These are phyloP conservation scores for Gastracanthus pulcherrimus DNA, from an alignment of 2,888 invertebrate species.

Conservation along the genomic window DNA sequence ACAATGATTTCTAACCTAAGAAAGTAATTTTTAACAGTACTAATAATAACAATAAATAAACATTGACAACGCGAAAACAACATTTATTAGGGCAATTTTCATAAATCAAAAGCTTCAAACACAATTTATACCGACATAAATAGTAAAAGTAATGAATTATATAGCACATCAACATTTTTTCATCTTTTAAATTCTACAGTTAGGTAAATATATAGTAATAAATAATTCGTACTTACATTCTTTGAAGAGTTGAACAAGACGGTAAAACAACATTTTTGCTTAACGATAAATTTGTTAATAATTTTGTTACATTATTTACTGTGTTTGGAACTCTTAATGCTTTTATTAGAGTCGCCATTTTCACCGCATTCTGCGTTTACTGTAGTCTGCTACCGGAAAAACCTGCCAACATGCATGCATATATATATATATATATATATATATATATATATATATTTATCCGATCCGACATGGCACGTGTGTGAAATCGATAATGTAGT, in stretches of 20 bases:
- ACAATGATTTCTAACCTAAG: slow-evolving; percentile 19
- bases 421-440: too few relatives aligned
- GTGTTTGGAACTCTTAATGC: slow-evolving; percentile 61
- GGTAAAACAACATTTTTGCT: slow-evolving; percentile 39
- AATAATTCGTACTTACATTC: slow-evolving; percentile 42
- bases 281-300: slow-evolving; percentile 65
- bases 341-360: slow-evolving; percentile 68
- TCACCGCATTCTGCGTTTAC: slow-evolving; percentile 30
- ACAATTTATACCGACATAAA: background rate
- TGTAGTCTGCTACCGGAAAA: background rate
- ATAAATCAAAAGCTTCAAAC: background rate
- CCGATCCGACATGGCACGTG: too few relatives aligned
- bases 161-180: too few relatives aligned
- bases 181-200: background rate
- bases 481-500: too few relatives aligned
- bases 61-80: background rate
- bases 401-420: too few relatives aligned
- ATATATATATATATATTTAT: too few relatives aligned
- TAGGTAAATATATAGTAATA: background rate
- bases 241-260: slow-evolving; percentile 35
- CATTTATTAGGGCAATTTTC: background rate
- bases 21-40: background rate
- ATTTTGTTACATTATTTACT: slow-evolving; percentile 67
- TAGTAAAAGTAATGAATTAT: background rate
- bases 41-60: background rate